phyloP scores from a whole-genome alignment of 2,113 vertebrate genomes.

The Sigmodon hispidus region DNA sequence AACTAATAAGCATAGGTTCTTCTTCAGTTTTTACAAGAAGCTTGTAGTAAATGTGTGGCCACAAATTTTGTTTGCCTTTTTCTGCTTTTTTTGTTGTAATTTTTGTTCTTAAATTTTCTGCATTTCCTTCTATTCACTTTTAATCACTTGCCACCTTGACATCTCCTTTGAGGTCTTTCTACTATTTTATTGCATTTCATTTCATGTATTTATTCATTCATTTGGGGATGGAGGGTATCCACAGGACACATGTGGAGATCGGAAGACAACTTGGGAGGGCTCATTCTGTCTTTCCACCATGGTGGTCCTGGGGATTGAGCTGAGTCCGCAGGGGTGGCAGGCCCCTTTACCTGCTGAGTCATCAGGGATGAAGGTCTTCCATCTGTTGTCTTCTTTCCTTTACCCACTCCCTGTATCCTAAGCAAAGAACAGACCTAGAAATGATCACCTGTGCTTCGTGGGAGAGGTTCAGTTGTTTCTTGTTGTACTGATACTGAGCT shows the following conservation, averaged over 20 bases:
- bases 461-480: not conserved
- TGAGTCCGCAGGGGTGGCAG: not conserved
- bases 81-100: not conserved
- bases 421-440: not conserved
- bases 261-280: too few relatives aligned
- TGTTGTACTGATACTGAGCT: not conserved
- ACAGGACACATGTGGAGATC: not conserved
- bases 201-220: not conserved
- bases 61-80: not conserved
- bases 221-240: not conserved
- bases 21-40: not conserved
- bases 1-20: not conserved
- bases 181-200: not conserved
- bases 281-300: not conserved
- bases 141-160: not conserved
- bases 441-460: too few relatives aligned
- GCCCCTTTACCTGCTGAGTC: not conserved
- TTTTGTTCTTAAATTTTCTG: not conserved
- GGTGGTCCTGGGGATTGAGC: not conserved
- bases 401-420: not conserved
- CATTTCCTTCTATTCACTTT: not conserved
- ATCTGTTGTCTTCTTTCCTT: not conserved
- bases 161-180: not conserved
- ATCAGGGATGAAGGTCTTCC: not conserved
- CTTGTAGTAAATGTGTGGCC: not conserved